Conservation (phyloP, 2,113 vertebrate species). For the Lampris incognitus region DNA sequence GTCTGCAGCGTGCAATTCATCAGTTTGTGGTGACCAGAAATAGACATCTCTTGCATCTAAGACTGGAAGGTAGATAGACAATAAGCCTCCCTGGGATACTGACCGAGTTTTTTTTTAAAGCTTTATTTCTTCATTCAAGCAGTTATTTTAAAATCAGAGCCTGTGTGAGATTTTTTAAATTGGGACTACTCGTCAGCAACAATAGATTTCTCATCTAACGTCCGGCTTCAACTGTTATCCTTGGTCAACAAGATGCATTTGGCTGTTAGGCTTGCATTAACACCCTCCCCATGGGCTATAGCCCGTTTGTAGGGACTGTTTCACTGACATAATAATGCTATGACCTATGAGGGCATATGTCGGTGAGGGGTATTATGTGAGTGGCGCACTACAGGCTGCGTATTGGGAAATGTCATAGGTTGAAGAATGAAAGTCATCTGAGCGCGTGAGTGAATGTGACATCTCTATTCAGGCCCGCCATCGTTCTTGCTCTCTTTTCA, state of each 20-base stretch:
- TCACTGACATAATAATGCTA: conserved; percentile 41
- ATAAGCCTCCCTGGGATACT: not conserved
- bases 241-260: conserved; percentile 22
- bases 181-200: not conserved
- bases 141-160: not conserved
- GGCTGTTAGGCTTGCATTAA: conserved; percentile 45
- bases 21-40: not conserved
- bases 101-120: not conserved
- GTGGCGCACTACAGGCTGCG: conserved; percentile 49
- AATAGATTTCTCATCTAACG: not conserved
- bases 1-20: not conserved
- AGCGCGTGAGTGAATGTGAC: conserved; percentile 64
- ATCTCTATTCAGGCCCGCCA: conserved; percentile 53
- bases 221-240: conserved; percentile 5
- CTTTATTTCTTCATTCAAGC: not conserved
- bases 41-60: not conserved
- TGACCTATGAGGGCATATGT: conserved; percentile 28
- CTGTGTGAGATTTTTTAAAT: not conserved
- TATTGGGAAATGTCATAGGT: conserved; percentile 70
- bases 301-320: conserved; percentile 43
- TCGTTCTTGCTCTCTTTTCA: conserved; percentile 44
- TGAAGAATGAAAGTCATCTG: conserved; percentile 69
- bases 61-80: not conserved
- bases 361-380: not conserved
- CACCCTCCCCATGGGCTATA: conserved; percentile 20